Evolutionary conservation across 2,113 vertebrate genomes (phyloP), one percentile per base, ranked within the genome.

Genomic region (Microcebus murinus): DNA sequence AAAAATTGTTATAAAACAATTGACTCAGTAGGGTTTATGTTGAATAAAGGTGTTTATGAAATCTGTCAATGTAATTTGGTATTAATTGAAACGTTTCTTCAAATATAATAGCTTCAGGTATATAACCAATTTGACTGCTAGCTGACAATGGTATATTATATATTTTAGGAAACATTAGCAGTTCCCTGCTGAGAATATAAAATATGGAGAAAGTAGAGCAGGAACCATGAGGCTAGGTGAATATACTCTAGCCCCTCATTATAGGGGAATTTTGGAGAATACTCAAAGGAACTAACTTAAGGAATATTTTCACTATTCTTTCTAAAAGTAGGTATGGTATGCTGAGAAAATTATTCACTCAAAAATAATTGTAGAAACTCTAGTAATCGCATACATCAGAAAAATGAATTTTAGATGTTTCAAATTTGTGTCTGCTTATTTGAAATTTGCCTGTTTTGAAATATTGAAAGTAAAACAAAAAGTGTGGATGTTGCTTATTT

Each of bases 31-130:
- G 3, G 27, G 15, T 83, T 83, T 86, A 31, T 80, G n/a, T 23
- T 96, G 45, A 92, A 45, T 91, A 91, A 92, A 29, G 89, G 7
- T 86, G 50, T 59, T 67, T 97, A 79, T 87, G 71, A 93, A 82
- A 63, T 8, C 3, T 65, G 4, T 57, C 76, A 93, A 6, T 52
- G 39, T 77, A 91, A 93, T 84, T 95, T 80, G 17, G n/a, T 91
- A 65, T 92, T 86, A 92, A 87, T 57, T 79, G 6, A 12, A 71
- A 94, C 55, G 12, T 84, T 73, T 17, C 21, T 71, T 96, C 71
- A 95, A 83, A 23, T 94, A 20, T 27, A 83, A 83, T 79, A 87
- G 20, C 57, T 95, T 95, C 17, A 55, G n/a, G 50, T 50, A 67
- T 76, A 61, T 68, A 95, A 84, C 50, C 91, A 84, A 79, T 31